These are phyloP conservation scores for Zhengitettix transpicula DNA, from an alignment of 2,888 invertebrate genomes.

Conservation along the genomic window DNA sequence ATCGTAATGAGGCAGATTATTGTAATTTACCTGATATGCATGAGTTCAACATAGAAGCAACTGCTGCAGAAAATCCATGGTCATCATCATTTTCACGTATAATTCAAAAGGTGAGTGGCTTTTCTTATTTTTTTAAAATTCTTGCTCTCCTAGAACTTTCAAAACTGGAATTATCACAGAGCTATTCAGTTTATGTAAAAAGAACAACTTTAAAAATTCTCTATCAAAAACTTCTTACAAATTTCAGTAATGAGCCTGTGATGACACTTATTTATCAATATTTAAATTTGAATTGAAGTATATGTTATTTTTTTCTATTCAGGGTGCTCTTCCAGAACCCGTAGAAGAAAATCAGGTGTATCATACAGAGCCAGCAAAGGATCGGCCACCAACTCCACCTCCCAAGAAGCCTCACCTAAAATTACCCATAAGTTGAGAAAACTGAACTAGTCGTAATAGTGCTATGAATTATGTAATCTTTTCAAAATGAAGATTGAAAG, in stretches of 20 bases:
- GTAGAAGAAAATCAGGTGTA: slow-evolving; percentile 14
- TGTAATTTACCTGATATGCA: slow-evolving; percentile 24
- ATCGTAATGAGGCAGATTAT: slow-evolving; percentile 35
- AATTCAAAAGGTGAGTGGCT: neutral
- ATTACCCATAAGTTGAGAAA: slow-evolving; percentile 10
- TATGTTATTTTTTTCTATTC: neutral
- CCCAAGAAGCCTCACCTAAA: slow-evolving; percentile 18
- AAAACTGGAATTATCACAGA: neutral
- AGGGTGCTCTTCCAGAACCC: neutral
- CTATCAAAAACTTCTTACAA: neutral
- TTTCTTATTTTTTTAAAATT: neutral
- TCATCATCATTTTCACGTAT: neutral
- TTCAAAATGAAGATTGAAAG: no score
- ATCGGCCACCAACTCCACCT: slow-evolving; percentile 18
- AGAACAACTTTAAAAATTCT: neutral
- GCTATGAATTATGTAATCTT: no score
- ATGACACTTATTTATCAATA: neutral
- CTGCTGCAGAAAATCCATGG: neutral
- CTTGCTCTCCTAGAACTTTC: neutral
- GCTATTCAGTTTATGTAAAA: neutral
- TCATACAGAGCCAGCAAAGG: slow-evolving; percentile 17
- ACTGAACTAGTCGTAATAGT: neutral
- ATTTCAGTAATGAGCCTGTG: neutral
- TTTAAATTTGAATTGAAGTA: neutral
- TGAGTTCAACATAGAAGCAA: neutral